Base-by-base conservation (phyloP, 2,888 invertebrate genomes). In the Euclidia mi region DNA sequence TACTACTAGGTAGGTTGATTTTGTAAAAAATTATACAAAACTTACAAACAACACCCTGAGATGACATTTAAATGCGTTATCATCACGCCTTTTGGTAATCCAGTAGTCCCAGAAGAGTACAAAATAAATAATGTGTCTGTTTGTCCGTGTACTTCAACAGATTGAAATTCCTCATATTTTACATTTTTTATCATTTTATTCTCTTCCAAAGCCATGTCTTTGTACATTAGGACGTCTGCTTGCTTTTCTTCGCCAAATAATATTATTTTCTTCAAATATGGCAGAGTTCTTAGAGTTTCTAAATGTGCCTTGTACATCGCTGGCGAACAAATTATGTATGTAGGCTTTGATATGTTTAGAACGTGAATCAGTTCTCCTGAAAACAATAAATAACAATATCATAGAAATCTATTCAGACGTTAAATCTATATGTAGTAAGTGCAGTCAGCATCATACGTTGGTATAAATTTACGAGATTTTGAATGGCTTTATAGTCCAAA, bases 31-130 rank as follows among this genome's bases (percentile, higher is more conserved):
- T 9, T 25, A 41, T 25, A 32, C 11, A 10, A 14, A 4, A 89
- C 91, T 81, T 76, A 90, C 90, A 82, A 9, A 29, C 47, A 57
- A 68, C 82, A 73, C 0, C 74, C 61, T 35, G 76, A 47, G 0
- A 92, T 51, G 0, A 86, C 65, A 66, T 89, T 92, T 0, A 82
- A 48, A 65, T 93, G 92, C 0, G 91, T 85, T 14, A 86, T 20
- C 84, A 90, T 84, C 0, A 92, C 93, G 1, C 92, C 93, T 64
- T 93, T 93, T 0, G 92, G 88, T 42, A 92, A 6, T 0, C 93
- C 92, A 0, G 92, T 92, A 0, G 93, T 93, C 0, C 93, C 93
- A 1, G 92, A 93, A 0, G 93, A 93, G 53, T 91, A 92, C 18
- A 92, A 38, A 11, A 93, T 79, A 7, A 89, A 74, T 6, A 82